These are phyloP conservation scores for Porites lutea DNA, from an alignment of 64 coral and sea anemone species.

Conservation along the genomic window DNA sequence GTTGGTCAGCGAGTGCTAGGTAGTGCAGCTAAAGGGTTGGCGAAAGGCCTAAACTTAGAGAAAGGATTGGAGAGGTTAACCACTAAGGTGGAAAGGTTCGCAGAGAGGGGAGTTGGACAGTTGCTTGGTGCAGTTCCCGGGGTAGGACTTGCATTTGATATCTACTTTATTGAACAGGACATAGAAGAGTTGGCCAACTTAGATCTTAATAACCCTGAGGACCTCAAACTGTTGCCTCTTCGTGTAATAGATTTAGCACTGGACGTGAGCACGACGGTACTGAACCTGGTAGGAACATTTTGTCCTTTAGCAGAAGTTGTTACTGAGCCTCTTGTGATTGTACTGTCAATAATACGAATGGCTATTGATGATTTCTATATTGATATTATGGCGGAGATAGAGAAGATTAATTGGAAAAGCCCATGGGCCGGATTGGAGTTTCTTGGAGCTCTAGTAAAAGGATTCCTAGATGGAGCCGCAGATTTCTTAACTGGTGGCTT, in stretches of 20 bases:
- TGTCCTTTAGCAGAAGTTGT: constrained; percentile 69
- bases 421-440: constrained; percentile 65
- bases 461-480: constrained; percentile 51
- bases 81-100: constrained; percentile 49
- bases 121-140: constrained; percentile 52
- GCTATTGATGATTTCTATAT: constrained; percentile 79
- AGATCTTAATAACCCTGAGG: constrained; percentile 48
- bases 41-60: constrained; percentile 50
- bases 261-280: constrained; percentile 48
- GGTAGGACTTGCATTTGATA: constrained; percentile 62
- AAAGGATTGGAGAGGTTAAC: constrained; percentile 14
- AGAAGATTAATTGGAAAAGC: constrained; percentile 52
- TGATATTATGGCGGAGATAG: constrained; percentile 62
- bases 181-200: constrained; percentile 42
- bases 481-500: constrained; percentile 68
- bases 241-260: constrained; percentile 48
- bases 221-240: constrained; percentile 34
- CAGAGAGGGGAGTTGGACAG: constrained; percentile 55
- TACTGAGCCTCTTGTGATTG: constrained; percentile 55
- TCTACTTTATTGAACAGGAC: constrained; percentile 73
- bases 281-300: constrained; percentile 67
- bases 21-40: not conserved
- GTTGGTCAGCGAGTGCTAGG: constrained; percentile 19
- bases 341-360: constrained; percentile 77
- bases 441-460: constrained; percentile 35